Evolutionary conservation across 2,888 invertebrate species (phyloP).

Genomic region (Onchidella celtica): DNA sequence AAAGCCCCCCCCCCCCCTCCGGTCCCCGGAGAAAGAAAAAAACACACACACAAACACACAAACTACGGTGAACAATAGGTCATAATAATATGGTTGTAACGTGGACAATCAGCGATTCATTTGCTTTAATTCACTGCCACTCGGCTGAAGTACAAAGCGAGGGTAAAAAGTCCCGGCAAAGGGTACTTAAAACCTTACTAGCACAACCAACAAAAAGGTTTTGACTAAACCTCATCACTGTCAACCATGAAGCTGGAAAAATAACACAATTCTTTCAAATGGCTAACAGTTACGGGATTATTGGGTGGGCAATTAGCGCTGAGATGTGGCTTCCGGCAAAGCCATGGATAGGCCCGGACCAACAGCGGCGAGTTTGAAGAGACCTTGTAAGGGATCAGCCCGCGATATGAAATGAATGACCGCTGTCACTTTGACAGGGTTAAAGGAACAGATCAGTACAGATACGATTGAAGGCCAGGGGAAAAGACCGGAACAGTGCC

Average conservation of each 20-base stretch:
- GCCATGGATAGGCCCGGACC: not conserved
- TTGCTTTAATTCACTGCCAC: too few relatives aligned
- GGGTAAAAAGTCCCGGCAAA: too few relatives aligned
- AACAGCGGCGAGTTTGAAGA: not conserved
- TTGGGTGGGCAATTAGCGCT: not conserved
- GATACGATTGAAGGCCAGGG: not conserved
- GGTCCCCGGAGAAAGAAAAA: too few relatives aligned
- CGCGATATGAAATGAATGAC: conserved; percentile 28
- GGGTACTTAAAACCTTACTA: too few relatives aligned
- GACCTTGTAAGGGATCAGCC: not conserved
- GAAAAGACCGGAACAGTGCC: not conserved
- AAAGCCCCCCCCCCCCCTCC: too few relatives aligned
- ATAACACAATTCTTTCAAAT: not conserved
- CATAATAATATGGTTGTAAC: too few relatives aligned
- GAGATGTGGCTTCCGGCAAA: not conserved
- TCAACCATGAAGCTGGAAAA: not conserved
- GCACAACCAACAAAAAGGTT: too few relatives aligned
- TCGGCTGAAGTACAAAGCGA: too few relatives aligned
- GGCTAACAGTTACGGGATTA: not conserved
- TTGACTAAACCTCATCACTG: too few relatives aligned
- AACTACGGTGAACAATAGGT: too few relatives aligned
- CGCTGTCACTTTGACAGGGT: conserved; percentile 1
- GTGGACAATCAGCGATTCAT: too few relatives aligned
- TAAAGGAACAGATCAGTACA: not conserved
- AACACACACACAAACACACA: too few relatives aligned